Evolutionary conservation across 2,888 invertebrate species (phyloP), one percentile per base, ranked within the genome.

Genomic region (Palloptera scutellata): DNA sequence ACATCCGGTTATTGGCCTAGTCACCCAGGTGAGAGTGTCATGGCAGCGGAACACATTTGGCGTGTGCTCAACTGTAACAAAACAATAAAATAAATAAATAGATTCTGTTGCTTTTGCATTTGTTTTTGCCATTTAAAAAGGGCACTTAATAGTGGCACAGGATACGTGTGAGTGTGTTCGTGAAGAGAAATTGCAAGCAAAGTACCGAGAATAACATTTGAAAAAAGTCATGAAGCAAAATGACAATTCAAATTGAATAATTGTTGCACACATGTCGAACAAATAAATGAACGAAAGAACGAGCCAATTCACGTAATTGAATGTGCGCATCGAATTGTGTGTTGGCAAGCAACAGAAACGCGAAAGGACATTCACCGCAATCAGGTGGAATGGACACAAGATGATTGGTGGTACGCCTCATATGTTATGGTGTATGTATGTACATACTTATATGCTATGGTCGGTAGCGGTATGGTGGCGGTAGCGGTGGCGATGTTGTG

Each of bases 211-310:
- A 61, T 61, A 52, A 61, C 10, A 52, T 48, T 10, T 40, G 42
- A 20, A 57, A 17, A 57, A 17, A 10, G 11, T 30, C n/a, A n/a
- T 20, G 30, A 40, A 55, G 55, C 40, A 20, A 62, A 57, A 55
- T 59, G 64, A 71, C 75, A 72, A 74, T 75, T 76, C 77, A 78
- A 78, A 78, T 78, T 78, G 78, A 78, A 78, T 78, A 78, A 78
- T 78, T 78, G 78, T 76, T 75, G 75, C 74, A 75, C 64, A 58
- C 53, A 17, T 15, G 61, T 43, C 60, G 42, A 58, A n/a, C 15
- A 2, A 52, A 41, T 43, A 11, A 30, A 30, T 6, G 30, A 30
- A 30, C 30, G 30, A 30, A 30, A 2, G 30, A 30, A 30, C 30
- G 30, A 30, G 30, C 30, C 30, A 30, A 30, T 30, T 30, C 30